Base-by-base conservation (phyloP, 2,113 vertebrate species). In the Monarcha castaneiventris region DNA sequence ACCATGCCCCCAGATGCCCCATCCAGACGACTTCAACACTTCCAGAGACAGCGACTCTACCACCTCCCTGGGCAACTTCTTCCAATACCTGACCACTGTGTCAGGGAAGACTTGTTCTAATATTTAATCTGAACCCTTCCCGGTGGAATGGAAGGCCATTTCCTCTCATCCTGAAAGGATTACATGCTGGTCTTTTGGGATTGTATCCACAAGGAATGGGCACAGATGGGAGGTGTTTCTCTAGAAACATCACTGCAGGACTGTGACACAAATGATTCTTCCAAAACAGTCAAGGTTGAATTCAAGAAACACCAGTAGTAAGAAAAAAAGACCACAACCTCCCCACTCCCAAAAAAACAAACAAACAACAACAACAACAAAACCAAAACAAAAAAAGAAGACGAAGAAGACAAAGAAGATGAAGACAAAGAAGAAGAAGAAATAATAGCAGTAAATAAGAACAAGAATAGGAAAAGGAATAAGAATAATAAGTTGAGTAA, bases 401-500 rank as follows among this genome's bases (percentile, higher is more conserved):
- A 37, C 8, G 37, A 37, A 37, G 37, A 37, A 37, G 37, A 37
- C 8, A 10, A 37, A 37, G 37, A 37, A 37, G 37, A 37, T 9
- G 37, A 37, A 37, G 37, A 37, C 8, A 10, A 37, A 37, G 37
- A 37, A 44, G 12, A n/a, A 43, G 12, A 55, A 74, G 51, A 56
- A 66, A 27, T 30, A 85, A 16, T 25, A 29, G 10, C 10, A n/a
- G 43, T 41, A 49, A 66, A n/a, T 41, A 58, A 56, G 25, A 64
- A 48, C 3, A 56, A 49, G 37, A 43, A 71, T 25, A 19, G 22
- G 13, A 43, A 64, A 32, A 64, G 6, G 10, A 56, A 30, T 29
- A n/a, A 12, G 32, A 35, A 62, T 5, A 61, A 6, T 55, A n/a
- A 29, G 5, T 39, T 35, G 23, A 64, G n/a, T 0, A 0, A 49